Percentiles rank a stretch among this genome's conserved stretches.
Conservation (phyloP, 2,113 vertebrate species). For the Maccullochella peelii region DNA sequence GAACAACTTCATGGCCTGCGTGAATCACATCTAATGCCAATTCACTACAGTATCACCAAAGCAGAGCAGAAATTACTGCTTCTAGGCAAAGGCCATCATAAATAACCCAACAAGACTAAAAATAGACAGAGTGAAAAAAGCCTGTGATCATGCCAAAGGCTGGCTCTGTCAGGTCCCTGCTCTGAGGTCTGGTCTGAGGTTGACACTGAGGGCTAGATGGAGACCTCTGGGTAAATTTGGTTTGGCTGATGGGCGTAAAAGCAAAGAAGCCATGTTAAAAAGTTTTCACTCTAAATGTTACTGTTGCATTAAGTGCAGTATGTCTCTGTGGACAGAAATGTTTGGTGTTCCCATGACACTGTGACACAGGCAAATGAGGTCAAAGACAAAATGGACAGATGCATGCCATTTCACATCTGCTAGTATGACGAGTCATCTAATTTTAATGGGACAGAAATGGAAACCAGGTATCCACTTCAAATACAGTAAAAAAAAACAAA, state of each 20-base stretch:
- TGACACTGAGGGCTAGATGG: conserved; percentile 51
- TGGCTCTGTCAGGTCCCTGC: conserved; percentile 54
- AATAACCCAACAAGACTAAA: conserved; percentile 69
- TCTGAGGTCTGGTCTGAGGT: conserved; percentile 44
- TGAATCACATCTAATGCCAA: conserved; percentile 2
- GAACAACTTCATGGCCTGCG: neutral
- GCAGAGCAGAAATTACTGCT: conserved; percentile 53
- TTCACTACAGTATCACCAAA: conserved; percentile 23
- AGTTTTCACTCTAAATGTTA: neutral
- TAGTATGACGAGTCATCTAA: neutral
- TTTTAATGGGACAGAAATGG: neutral
- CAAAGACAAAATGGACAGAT: conserved; percentile 20
- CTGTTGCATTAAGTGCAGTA: neutral
- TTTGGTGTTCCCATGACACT: neutral
- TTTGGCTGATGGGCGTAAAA: neutral
- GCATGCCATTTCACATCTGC: neutral
- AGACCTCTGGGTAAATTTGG: neutral
- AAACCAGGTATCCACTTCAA: neutral
- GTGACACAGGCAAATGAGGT: neutral
- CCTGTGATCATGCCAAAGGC: conserved; percentile 53
- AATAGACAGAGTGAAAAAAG: conserved; percentile 51
- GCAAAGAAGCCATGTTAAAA: conserved; percentile 8
- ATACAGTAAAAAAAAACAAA: neutral
- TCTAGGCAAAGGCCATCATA: conserved; percentile 66
- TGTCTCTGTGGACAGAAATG: neutral